A percentile compares a stretch with the other conserved stretches of the same genome.
Conservation (phyloP, 2,797 vertebrate genomes). For the Valencia hispanica region DNA sequence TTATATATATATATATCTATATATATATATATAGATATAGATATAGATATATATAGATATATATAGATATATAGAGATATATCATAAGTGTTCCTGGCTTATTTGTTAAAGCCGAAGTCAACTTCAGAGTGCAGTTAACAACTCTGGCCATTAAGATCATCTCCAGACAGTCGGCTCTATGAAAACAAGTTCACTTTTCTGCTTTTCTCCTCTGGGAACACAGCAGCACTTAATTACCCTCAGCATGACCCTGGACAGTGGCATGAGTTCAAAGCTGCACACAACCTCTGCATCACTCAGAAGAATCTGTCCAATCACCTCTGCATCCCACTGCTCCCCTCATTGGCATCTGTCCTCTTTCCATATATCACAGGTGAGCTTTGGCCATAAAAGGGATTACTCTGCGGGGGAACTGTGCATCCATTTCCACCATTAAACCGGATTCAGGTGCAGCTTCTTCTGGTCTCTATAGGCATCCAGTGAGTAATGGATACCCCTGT, state of each 20-base stretch:
- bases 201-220: constrained; percentile 45
- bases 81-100: background rate
- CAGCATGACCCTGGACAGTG: constrained; percentile 66
- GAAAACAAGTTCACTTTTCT: constrained; percentile 54
- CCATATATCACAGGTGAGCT: constrained; percentile 81
- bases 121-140: constrained; percentile 1
- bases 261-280: constrained; percentile 70
- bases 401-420: constrained; percentile 76
- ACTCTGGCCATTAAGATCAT: constrained; percentile 38
- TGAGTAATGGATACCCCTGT: constrained; percentile 78
- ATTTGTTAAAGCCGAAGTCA: constrained; percentile 1
- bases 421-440: constrained; percentile 83
- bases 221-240: constrained; percentile 66
- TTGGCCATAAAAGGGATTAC: constrained; percentile 80
- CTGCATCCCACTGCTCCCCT: constrained; percentile 50
- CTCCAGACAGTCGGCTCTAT: constrained; percentile 30
- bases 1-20: too few relatives aligned
- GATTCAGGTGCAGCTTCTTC: constrained; percentile 84
- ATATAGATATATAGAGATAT: too few relatives aligned
- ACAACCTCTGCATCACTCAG: constrained; percentile 61
- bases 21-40: too few relatives aligned
- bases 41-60: too few relatives aligned
- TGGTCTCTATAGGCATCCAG: constrained; percentile 72
- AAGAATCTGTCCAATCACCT: constrained; percentile 64
- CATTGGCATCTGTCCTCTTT: constrained; percentile 73